Conservation (phyloP, 92 coral and sea anemone species). For the Porites cylindrica region DNA sequence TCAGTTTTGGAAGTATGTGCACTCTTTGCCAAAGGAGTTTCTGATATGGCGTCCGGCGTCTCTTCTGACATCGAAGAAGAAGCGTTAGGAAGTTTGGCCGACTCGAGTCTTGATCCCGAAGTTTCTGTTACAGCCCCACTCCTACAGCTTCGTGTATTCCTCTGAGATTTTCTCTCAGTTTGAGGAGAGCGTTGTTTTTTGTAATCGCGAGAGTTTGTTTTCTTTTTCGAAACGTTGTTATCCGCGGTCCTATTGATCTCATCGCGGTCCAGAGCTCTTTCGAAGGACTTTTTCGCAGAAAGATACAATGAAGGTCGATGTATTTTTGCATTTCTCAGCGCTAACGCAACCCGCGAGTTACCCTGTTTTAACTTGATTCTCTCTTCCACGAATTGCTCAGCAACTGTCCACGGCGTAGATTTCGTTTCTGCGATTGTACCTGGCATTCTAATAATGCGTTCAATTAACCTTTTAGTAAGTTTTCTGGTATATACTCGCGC, state of each 20-base stretch:
- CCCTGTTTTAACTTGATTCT: constrained; percentile 3
- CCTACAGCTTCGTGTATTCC: not conserved
- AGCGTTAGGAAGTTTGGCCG: too few relatives aligned
- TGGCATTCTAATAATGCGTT: not conserved
- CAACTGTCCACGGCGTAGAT: constrained; percentile 9
- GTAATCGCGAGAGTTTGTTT: not conserved
- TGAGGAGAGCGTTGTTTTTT: too few relatives aligned
- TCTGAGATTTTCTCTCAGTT: not conserved
- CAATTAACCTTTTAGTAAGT: too few relatives aligned
- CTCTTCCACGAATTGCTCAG: constrained; percentile 13
- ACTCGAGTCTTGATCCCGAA: not conserved
- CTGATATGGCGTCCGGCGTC: not conserved
- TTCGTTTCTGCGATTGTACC: constrained; percentile 2
- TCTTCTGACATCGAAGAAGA: too few relatives aligned
- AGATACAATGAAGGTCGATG: constrained; percentile 57
- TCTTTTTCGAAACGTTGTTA: not conserved
- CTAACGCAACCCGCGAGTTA: constrained; percentile 40
- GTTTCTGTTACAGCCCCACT: not conserved
- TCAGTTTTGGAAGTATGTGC: not conserved
- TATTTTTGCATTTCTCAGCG: constrained; percentile 59
- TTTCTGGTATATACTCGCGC: too few relatives aligned
- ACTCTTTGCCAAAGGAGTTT: not conserved
- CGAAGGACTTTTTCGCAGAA: constrained; percentile 16
- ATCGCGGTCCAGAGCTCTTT: not conserved
- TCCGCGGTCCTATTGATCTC: not conserved